Evolutionary conservation across 2,113 vertebrate genomes (phyloP).

Genomic region (Nothoprocta pentlandii): DNA sequence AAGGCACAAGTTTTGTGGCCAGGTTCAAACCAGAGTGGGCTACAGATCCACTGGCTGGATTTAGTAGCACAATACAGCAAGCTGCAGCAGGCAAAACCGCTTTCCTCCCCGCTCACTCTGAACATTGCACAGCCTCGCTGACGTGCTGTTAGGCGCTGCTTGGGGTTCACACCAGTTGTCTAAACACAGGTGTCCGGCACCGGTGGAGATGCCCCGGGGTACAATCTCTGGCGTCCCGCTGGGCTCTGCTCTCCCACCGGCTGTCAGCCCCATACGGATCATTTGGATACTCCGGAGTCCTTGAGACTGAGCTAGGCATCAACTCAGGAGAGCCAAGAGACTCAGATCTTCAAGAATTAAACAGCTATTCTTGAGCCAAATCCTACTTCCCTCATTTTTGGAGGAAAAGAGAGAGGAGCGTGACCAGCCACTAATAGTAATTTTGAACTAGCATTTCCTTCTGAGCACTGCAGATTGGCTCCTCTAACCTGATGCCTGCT

Average conservation of each 20-base stretch:
- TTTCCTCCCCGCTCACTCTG: not conserved
- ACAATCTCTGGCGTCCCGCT: not conserved
- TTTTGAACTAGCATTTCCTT: not conserved
- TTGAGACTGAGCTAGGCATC: not conserved
- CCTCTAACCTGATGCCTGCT: not conserved
- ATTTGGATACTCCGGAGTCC: not conserved
- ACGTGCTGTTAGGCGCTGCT: not conserved
- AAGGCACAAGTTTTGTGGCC: not conserved
- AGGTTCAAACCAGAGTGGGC: accelerated
- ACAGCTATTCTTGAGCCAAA: not conserved
- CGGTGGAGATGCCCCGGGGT: not conserved
- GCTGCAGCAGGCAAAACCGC: not conserved
- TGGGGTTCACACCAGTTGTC: not conserved
- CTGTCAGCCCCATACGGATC: not conserved
- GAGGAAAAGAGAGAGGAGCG: not conserved
- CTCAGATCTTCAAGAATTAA: accelerated
- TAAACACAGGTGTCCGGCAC: not conserved
- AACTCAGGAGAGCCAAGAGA: not conserved
- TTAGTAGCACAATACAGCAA: not conserved
- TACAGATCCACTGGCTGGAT: not conserved
- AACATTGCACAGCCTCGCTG: accelerated
- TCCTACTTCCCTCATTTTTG: not conserved
- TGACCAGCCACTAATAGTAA: not conserved
- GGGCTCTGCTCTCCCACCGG: not conserved
- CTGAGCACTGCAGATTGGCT: not conserved